Evolutionary conservation across 2,113 vertebrate genomes (phyloP).

Genomic region (Danio rerio): GRCz12tu NC_133176.1:34198501-34199000

Average conservation of each 20-base stretch:
- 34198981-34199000: constrained; percentile 14
- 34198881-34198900: constrained; percentile 24
- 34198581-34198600: constrained; percentile 45
- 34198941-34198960: background rate
- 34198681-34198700: constrained; percentile 48
- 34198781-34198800: constrained; percentile 40
- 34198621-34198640: constrained; percentile 42
- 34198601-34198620: constrained; percentile 38
- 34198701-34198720: constrained; percentile 42
- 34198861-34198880: constrained; percentile 29
- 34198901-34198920: constrained; percentile 1
- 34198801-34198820: constrained; percentile 28
- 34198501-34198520: constrained; percentile 11
- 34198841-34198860: constrained; percentile 44
- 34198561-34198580: constrained; percentile 42
- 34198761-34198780: constrained; percentile 45
- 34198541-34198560: constrained; percentile 10
- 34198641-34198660: constrained; percentile 47
- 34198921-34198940: background rate
- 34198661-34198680: constrained; percentile 49
- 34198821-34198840: constrained; percentile 58
- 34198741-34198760: constrained; percentile 54
- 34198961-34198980: constrained; percentile 5
- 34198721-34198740: constrained; percentile 32
- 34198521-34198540: constrained; percentile 25